Conservation (phyloP, 2,888 invertebrate genomes). For the Pollenia angustigena region DNA sequence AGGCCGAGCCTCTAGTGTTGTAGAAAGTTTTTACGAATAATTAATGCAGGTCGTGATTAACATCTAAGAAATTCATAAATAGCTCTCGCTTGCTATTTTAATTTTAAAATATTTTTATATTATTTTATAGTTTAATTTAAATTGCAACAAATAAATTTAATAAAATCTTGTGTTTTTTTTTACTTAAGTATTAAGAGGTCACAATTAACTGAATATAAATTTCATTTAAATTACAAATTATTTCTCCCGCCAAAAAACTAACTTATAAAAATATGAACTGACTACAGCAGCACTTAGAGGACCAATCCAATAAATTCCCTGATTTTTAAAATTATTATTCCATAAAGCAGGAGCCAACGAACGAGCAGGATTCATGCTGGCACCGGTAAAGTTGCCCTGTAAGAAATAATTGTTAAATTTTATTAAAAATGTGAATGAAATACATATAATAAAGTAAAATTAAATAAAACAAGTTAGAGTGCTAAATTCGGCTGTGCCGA, state of each 20-base stretch:
- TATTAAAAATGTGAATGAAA: not conserved
- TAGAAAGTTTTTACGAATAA: too few relatives aligned
- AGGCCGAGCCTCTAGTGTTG: too few relatives aligned
- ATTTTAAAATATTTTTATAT: too few relatives aligned
- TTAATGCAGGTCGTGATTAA: too few relatives aligned
- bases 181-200: not conserved
- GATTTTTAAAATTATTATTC: conserved; percentile 87
- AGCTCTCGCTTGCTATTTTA: too few relatives aligned
- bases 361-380: conserved; percentile 90
- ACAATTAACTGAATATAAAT: not conserved
- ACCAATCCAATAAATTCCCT: conserved; percentile 91
- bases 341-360: conserved; percentile 89
- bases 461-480: too few relatives aligned
- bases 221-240: conserved; percentile 69
- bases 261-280: conserved; percentile 84
- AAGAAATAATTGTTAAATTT: conserved; percentile 71
- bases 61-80: too few relatives aligned
- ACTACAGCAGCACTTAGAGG: conserved; percentile 85
- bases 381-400: conserved; percentile 89
- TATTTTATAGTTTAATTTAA: too few relatives aligned
- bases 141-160: too few relatives aligned
- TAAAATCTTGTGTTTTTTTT: not conserved
- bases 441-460: too few relatives aligned
- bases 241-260: conserved; percentile 81
- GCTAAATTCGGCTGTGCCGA: too few relatives aligned